Base-by-base conservation (phyloP, 2,888 invertebrate genomes). In the Cataglyphis livida region DNA sequence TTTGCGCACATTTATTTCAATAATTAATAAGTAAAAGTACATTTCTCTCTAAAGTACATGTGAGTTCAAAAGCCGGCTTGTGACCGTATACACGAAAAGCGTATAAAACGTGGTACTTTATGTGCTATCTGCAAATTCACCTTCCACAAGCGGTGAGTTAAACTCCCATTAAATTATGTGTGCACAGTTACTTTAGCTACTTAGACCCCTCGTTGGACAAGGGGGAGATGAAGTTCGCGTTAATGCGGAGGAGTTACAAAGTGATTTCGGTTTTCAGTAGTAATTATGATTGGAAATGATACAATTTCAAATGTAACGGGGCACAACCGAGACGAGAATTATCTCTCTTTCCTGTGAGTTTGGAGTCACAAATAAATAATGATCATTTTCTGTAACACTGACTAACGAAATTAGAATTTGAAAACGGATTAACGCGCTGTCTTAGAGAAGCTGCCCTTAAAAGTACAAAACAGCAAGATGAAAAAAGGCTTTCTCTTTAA, bases 91-190 rank as follows among this genome's bases (percentile, higher is more conserved):
- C 41, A 61, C 59, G 48, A 81, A 62, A 3, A 62, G 28, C 38
- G 28, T 78, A 78, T 62, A 81, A 76, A 81, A 81, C 54, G 21
- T 41, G 3, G 54, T 54, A 32, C 71, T 78, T 70, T 70, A 59
- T 79, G 73, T 71, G 73, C 78, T 79, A 73, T 79, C 73, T 78
- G 75, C 41, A 74, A 84, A 85, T 88, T 87, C 82, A 82, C 79
- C 82, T 75, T 59, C 54, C 75, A 59, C 59, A 79, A 48, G 54
- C 71, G 78, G 85, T 87, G 81, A 85, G 74, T 88, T 87, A 89
- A 88, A 85, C 76, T 82, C 44, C 81, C 64, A 85, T 89, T 89
- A 89, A 89, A 88, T 89, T 85, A 88, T 82, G 85, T 82, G 83
- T 64, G 87, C 87, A 28, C 21, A 82, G 87, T 74, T 83, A 85